These are phyloP conservation scores for Hydrolagus affinis DNA, from an alignment of 2,113 vertebrate genomes.

Conservation along the genomic window DNA sequence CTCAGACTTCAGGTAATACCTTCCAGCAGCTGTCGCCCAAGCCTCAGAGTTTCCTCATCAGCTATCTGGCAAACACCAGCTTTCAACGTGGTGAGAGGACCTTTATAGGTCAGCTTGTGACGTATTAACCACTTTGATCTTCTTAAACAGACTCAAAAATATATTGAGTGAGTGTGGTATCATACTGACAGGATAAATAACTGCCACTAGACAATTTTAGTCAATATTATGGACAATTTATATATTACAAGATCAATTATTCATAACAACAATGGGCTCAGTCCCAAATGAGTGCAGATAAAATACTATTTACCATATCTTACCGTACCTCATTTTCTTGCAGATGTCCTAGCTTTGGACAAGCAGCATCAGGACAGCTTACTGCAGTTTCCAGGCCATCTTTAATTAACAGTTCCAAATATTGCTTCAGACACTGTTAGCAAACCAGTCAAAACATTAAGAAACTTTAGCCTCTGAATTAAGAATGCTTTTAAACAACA, in stretches of 20 bases:
- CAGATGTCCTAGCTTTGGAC: constrained; percentile 84
- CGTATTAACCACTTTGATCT: no score
- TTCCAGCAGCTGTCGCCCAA: no score
- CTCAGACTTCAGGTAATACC: no score
- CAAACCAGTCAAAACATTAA: constrained; percentile 33
- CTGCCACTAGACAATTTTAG: background rate
- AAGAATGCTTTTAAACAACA: background rate
- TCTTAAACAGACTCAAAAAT: no score
- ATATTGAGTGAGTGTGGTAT: background rate
- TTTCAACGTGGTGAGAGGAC: no score
- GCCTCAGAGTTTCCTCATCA: no score
- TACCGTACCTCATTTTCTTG: constrained; percentile 81
- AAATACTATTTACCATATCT: background rate
- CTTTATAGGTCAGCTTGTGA: no score
- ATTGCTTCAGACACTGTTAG: constrained; percentile 93
- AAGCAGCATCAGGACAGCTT: constrained; percentile 92
- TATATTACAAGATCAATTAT: background rate
- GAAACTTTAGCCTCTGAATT: background rate
- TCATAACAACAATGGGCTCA: background rate
- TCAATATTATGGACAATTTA: background rate
- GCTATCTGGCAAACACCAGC: no score
- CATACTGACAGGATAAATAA: background rate
- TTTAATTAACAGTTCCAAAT: constrained; percentile 93
- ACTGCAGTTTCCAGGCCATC: constrained; percentile 94
- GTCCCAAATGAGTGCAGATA: no score